Evolutionary conservation across 2,113 vertebrate genomes (phyloP).

Genomic region (Athene noctua): DNA sequence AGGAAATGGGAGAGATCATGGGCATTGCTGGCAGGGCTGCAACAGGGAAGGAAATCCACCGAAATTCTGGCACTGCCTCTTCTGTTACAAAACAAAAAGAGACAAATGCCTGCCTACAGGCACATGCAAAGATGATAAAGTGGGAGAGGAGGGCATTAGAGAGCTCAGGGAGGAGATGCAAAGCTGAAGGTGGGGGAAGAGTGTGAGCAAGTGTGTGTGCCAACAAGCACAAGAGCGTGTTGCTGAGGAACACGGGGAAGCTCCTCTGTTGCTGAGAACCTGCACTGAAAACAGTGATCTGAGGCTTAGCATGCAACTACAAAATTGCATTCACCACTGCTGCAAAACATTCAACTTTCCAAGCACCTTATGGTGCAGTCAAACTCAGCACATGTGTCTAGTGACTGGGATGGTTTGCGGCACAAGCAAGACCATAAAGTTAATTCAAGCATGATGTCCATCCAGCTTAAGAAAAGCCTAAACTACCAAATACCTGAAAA

Average conservation of each 20-base stretch:
- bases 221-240: neutral
- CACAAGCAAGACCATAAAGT: neutral
- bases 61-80: neutral
- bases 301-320: neutral
- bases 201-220: neutral
- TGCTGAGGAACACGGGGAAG: neutral
- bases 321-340: neutral
- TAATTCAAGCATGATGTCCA: neutral
- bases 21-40: neutral
- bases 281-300: neutral
- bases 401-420: rapidly evolving
- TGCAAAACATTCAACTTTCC: neutral
- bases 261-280: neutral
- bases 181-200: neutral
- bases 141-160: neutral
- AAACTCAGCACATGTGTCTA: rapidly evolving
- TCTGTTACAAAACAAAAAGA: neutral
- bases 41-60: neutral
- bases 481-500: neutral
- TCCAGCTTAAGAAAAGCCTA: neutral
- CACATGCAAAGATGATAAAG: neutral
- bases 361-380: neutral
- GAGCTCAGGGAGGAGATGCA: neutral
- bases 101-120: neutral
- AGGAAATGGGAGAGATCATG: neutral